Base-by-base conservation (phyloP, 2,797 vertebrate species). In the Agapornis canus region DNA sequence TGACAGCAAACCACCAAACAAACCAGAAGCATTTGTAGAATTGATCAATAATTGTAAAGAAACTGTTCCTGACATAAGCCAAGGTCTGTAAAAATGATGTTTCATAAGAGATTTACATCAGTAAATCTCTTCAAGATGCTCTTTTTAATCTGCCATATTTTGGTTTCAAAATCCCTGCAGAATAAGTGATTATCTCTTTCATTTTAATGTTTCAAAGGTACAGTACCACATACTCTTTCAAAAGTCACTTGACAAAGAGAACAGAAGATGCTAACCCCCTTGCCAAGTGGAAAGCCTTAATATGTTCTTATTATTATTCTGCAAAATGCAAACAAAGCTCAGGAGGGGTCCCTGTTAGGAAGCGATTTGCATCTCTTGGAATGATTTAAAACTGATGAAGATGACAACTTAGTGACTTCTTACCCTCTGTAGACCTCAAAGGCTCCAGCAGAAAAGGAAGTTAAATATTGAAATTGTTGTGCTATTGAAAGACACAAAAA, bases 401-500 rank as follows among this genome's bases (percentile, higher is more conserved):
- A 83, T 0, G 49, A 79, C 49, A 77, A 87, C 59, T 73, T 73
- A 94, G 63, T 91, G 95, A 88, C 89, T 95, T 94, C 48, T 93
- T 94, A 89, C 72, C 72, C 86, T 95, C 81, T 82, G 47, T 59
- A 76, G 83, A 88, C 82, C 90, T 94, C 0, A 5, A 89, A 96
- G 87, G 72, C 65, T 96, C 72, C 77, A 42, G 56, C n/a, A 91
- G 72, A 86, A 96, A 94, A 82, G 10, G 56, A 95, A 97, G 81
- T 95, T 92, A 95, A 97, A 96, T 96, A 96, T 93, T 96, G 81
- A 92, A 96, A 81, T 94, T 71, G 89, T 94, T 96, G 93, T 92
- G 51, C 89, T 70, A 19, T 64, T 95, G 92, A 96, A 97, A 94
- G 94, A 87, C 80, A 87, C 66, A 94, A 84, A 94, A 96, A 31